These are phyloP conservation scores for Heterocephalus glaber DNA, from an alignment of 2,113 vertebrate genomes.

Conservation along the genomic window DNA sequence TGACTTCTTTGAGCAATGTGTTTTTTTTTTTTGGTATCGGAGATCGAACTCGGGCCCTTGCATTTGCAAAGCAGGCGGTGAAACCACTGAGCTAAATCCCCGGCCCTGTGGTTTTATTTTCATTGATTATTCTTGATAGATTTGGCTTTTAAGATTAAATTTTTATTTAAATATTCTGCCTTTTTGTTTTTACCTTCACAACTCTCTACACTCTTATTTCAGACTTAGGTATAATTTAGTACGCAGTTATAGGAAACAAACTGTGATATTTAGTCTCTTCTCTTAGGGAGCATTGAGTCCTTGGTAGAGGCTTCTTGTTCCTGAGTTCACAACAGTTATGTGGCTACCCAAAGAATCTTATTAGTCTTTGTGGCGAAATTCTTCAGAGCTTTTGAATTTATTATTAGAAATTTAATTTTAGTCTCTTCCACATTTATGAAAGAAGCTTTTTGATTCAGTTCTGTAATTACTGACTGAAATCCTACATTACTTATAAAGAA, in stretches of 20 bases:
- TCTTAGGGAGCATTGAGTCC: conserved; percentile 51
- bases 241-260: background rate
- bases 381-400: conserved; percentile 64
- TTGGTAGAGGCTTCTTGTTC: conserved; percentile 47
- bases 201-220: conserved; percentile 45
- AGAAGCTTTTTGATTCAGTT: conserved; percentile 73
- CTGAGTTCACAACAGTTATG: conserved; percentile 43
- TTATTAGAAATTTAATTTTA: conserved; percentile 77
- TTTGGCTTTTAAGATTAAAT: conserved; percentile 47
- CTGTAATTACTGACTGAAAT: conserved; percentile 73
- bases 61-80: too few relatives aligned
- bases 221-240: conserved; percentile 52
- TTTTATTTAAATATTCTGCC: conserved; percentile 55
- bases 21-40: too few relatives aligned
- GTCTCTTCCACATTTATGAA: conserved; percentile 69
- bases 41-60: too few relatives aligned
- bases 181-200: conserved; percentile 69
- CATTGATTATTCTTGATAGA: conserved; percentile 24
- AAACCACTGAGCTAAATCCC: too few relatives aligned
- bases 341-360: conserved; percentile 23
- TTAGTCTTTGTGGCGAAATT: conserved; percentile 66
- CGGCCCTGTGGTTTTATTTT: conserved; percentile 61
- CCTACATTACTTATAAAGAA: conserved; percentile 65
- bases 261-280: conserved; percentile 53
- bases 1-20: background rate